These are phyloP conservation scores for Netelia melanura DNA, from an alignment of 2,888 invertebrate species.

Conservation along the genomic window DNA sequence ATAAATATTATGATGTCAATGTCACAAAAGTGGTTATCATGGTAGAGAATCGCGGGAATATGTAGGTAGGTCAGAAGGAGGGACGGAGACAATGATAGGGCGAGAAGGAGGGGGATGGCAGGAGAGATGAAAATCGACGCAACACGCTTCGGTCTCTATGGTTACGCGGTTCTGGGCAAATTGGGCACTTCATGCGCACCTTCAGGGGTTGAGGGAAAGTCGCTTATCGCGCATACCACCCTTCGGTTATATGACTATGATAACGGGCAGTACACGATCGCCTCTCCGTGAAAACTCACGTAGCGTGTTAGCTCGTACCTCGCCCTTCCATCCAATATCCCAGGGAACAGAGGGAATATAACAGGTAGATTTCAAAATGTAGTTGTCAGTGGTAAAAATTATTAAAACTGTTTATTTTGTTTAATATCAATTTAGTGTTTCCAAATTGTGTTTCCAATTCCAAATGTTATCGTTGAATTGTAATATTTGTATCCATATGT, in stretches of 20 bases:
- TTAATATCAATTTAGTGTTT: too few species aligned
- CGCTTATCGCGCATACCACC: conserved; percentile 35
- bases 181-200: conserved; percentile 14
- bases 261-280: conserved; percentile 31
- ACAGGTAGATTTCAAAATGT: too few species aligned
- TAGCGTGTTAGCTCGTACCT: neutral
- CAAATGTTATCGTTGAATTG: too few species aligned
- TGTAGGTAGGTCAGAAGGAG: conserved; percentile 49
- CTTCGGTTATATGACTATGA: neutral
- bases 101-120: too few species aligned
- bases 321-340: neutral
- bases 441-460: too few species aligned
- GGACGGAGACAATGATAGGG: too few species aligned
- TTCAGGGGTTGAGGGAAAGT: conserved; percentile 36
- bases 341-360: neutral
- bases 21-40: too few species aligned
- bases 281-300: conserved; percentile 27
- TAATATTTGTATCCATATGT: too few species aligned
- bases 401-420: too few species aligned
- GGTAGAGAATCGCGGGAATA: neutral
- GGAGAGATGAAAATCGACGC: conserved; percentile 2
- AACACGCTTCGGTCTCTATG: conserved; percentile 44
- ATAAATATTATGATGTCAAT: too few species aligned
- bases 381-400: too few species aligned
- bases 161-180: conserved; percentile 61